Evolutionary conservation across 2,797 vertebrate species (phyloP).

Genomic region (Amblyopsis hoosieri): DNA sequence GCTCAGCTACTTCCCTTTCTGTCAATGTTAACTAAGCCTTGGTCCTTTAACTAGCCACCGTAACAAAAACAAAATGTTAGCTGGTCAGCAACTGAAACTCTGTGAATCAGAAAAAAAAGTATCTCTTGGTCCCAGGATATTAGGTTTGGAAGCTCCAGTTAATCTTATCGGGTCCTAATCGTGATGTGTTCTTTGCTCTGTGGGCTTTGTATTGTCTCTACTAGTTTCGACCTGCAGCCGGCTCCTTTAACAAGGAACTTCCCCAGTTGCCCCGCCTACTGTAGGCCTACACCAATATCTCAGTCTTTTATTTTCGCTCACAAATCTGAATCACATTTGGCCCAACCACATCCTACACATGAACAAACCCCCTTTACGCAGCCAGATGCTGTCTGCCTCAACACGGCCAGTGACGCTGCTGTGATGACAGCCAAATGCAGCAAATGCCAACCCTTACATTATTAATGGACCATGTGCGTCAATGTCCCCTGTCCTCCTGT

Average conservation of each 20-base stretch:
- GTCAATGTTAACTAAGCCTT: too few species aligned
- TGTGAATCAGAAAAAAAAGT: too few species aligned
- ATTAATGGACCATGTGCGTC: conserved; percentile 54
- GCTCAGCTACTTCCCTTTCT: too few species aligned
- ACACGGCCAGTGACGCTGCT: conserved; percentile 49
- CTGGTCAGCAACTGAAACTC: too few species aligned
- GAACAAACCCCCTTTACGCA: neutral
- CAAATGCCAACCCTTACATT: conserved; percentile 69
- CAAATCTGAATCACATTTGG: neutral
- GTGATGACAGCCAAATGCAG: conserved; percentile 46
- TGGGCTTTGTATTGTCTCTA: neutral
- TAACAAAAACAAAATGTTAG: too few species aligned
- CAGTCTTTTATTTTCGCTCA: neutral
- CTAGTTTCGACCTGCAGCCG: neutral
- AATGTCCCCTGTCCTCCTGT: conserved; percentile 5
- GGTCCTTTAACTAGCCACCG: too few species aligned
- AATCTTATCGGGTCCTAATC: neutral
- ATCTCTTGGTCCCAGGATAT: neutral
- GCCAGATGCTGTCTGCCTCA: conserved; percentile 14
- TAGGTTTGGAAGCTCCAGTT: neutral
- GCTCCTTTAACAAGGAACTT: neutral
- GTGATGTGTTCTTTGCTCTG: neutral
- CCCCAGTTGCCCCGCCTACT: conserved; percentile 4
- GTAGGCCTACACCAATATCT: neutral
- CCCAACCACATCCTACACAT: neutral